A percentile compares a stretch with the other conserved stretches of the same genome.
These are phyloP conservation scores for Neofelis nebulosa DNA, from an alignment of 2,113 vertebrate species.

Conservation along the genomic window DNA sequence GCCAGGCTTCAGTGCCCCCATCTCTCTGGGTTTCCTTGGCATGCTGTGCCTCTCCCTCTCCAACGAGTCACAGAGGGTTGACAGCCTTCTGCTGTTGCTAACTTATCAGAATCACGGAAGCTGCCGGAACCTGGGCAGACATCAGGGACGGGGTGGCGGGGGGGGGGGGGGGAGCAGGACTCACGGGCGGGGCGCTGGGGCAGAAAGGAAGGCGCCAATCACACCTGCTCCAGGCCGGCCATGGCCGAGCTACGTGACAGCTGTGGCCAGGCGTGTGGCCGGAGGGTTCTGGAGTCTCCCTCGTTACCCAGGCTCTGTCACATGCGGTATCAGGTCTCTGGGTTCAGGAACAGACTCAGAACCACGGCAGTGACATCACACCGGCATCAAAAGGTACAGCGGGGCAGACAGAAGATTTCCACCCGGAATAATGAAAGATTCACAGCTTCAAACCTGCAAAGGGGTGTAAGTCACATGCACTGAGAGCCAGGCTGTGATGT, in stretches of 20 bases:
- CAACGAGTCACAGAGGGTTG: background rate
- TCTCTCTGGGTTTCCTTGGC: background rate
- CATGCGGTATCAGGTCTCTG: background rate
- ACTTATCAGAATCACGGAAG: background rate
- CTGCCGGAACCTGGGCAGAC: background rate
- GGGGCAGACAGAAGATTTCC: background rate
- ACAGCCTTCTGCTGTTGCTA: background rate
- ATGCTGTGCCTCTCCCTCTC: background rate
- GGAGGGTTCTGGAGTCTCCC: background rate
- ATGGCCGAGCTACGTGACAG: background rate
- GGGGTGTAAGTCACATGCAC: background rate
- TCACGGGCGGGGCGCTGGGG: rapidly evolving
- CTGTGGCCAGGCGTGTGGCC: background rate
- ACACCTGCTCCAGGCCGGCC: background rate
- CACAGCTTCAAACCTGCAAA: background rate
- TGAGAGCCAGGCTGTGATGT: background rate
- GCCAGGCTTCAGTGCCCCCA: no score
- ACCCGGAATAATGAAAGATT: background rate
- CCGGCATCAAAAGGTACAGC: background rate
- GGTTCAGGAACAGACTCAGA: background rate
- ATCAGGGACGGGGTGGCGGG: background rate
- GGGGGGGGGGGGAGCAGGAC: background rate
- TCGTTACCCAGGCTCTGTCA: background rate
- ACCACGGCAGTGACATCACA: background rate
- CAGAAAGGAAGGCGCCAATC: background rate